phyloP scores from a whole-genome alignment of 1,140 invertebrate species.

The Nymphalis io region DNA sequence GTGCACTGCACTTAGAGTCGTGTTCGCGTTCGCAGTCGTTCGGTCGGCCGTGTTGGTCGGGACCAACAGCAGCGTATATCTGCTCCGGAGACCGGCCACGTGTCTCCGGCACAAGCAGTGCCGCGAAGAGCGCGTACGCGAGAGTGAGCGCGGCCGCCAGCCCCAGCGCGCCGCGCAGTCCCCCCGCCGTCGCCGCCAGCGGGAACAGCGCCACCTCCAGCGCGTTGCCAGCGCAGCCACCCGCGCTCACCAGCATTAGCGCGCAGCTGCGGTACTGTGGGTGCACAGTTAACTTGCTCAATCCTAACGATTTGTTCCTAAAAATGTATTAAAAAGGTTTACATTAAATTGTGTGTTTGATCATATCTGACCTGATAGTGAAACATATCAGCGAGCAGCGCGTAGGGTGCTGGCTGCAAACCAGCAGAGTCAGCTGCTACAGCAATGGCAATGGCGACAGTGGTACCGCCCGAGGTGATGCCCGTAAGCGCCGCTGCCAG shows the following conservation, averaged over 20 bases:
- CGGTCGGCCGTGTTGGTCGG: not conserved
- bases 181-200: constrained; percentile 35
- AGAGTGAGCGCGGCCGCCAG: constrained; percentile 50
- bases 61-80: constrained; percentile 47
- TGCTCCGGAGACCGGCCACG: constrained; percentile 40
- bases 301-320: not conserved
- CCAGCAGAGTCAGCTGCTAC: constrained; percentile 57
- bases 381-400: constrained; percentile 61
- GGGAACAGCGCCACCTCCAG: constrained; percentile 56
- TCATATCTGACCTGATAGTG: constrained; percentile 46
- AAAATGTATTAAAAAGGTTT: not conserved
- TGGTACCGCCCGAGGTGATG: constrained; percentile 23
- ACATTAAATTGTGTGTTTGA: no score
- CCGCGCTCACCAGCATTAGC: constrained; percentile 45
- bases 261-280: constrained; percentile 61
- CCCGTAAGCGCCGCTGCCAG: constrained; percentile 48
- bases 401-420: constrained; percentile 61
- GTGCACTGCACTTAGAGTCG: not conserved
- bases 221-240: constrained; percentile 50
- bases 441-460: constrained; percentile 40
- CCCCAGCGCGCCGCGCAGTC: constrained; percentile 42
- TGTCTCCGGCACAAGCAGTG: constrained; percentile 50
- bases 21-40: not conserved
- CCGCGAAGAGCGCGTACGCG: constrained; percentile 43
- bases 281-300: no score